phyloP scores from a whole-genome alignment of 2,113 vertebrate genomes.

The Neogale vison region DNA sequence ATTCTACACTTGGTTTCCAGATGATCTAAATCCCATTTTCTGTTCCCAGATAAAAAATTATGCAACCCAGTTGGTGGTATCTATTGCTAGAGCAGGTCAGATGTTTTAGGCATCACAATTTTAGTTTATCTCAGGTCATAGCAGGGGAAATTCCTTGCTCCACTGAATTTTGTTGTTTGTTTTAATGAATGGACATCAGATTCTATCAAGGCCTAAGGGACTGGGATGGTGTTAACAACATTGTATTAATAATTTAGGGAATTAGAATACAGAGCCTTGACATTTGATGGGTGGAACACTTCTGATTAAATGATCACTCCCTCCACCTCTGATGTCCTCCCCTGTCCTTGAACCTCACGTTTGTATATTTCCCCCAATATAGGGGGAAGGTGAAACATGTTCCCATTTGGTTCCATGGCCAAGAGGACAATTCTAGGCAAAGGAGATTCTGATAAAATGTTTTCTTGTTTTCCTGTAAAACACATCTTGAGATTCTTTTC shows the following conservation, averaged over 20 bases:
- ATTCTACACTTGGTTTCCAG: neutral
- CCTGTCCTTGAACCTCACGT: neutral
- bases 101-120: neutral
- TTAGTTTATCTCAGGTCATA: neutral
- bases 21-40: neutral
- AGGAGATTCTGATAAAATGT: neutral
- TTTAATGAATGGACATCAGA: neutral
- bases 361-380: neutral
- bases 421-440: neutral
- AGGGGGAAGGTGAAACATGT: neutral
- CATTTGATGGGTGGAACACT: neutral
- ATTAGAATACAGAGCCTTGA: neutral
- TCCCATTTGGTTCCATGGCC: neutral
- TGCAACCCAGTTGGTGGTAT: neutral
- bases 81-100: neutral
- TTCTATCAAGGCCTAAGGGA: neutral
- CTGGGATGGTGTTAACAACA: neutral
- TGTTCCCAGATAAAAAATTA: neutral
- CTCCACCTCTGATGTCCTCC: neutral
- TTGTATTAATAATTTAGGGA: neutral
- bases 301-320: neutral
- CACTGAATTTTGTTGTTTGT: neutral
- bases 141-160: neutral
- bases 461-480: constrained; percentile 51
- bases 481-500: constrained; percentile 55